Percentiles rank a stretch among this genome's conserved stretches.
phyloP scores from a whole-genome alignment of 2,797 vertebrate genomes.

The Chaunax sp. region DNA sequence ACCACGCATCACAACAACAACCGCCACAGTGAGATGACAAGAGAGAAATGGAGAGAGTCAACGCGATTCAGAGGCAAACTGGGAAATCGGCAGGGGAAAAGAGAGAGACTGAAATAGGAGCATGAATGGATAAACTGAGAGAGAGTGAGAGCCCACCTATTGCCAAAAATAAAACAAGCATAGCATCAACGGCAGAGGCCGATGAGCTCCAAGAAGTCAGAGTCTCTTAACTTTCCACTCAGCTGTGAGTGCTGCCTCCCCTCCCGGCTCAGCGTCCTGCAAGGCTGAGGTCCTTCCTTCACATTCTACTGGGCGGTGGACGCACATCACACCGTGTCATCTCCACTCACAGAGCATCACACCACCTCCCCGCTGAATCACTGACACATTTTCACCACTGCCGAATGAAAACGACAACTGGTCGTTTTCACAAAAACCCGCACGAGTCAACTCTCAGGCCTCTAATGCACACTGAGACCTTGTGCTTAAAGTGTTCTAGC shows the following conservation, averaged over 20 bases:
- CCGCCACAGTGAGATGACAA: slow-evolving; percentile 13
- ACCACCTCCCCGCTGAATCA: slow-evolving; percentile 53
- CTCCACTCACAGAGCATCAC: slow-evolving; percentile 63
- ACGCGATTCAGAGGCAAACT: slow-evolving; percentile 23
- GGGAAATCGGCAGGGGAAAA: slow-evolving; percentile 23
- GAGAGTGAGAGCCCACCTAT: background rate
- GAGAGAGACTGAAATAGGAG: slow-evolving; percentile 23
- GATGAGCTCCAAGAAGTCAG: slow-evolving; percentile 50
- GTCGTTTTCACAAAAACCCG: slow-evolving; percentile 38
- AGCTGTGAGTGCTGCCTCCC: slow-evolving; percentile 32
- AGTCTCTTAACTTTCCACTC: slow-evolving; percentile 45
- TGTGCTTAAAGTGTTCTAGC: slow-evolving; percentile 8
- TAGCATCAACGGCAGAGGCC: slow-evolving; percentile 29
- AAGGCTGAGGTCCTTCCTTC: slow-evolving; percentile 43
- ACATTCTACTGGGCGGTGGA: slow-evolving; percentile 53
- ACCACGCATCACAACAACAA: slow-evolving; percentile 63
- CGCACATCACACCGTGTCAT: slow-evolving; percentile 59
- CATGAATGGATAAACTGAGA: slow-evolving; percentile 36
- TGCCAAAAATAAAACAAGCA: slow-evolving; percentile 37
- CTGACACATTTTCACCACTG: slow-evolving; percentile 33
- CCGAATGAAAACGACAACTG: slow-evolving; percentile 18
- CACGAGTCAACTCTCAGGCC: slow-evolving; percentile 50
- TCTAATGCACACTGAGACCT: slow-evolving; percentile 50
- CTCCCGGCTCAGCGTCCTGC: background rate
- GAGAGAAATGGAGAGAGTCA: slow-evolving; percentile 32